Base-by-base conservation (phyloP, 1,140 invertebrate genomes). In the Drosophila parabipectinata region DNA sequence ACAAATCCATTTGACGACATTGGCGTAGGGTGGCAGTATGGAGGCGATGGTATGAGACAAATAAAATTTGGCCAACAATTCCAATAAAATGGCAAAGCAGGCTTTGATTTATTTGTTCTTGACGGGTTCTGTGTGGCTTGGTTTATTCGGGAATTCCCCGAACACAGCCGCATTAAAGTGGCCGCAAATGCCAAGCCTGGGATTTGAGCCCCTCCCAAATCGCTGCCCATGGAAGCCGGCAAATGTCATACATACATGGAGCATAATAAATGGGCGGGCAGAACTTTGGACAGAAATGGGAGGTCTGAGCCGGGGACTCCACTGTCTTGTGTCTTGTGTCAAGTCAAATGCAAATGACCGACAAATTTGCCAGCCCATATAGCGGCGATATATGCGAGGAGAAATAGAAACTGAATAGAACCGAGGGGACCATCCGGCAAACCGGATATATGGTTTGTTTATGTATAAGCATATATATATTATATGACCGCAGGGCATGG, bases 1-100 rank as follows among this genome's bases (percentile, higher is more conserved):
- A 87, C 83, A 89, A 89, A 87, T 83, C 63, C 84, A 88, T 87
- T 83, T 83, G 84, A 88, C 88, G 75, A 76, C 76, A 79, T 72
- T 83, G 78, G 75, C 52, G 73, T 57, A 58, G 67, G 66, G 67
- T 34, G 32, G 32, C 8, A 3, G 32, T 2, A 3, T 3, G 2
- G 8, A 1, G 32, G 34, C 5, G 26, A 28, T 28, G 26, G 26
- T 6, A 37, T 37, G 34, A 12, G 34, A 10, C 9, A 83, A 71
- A 71, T 71, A 50, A 69, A 79, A 87, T 83, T 87, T 72, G 60
- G 61, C 84, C 60, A 83, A 89, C 83, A 88, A 87, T 87, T 83
- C 83, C 83, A 87, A 87, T 87, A 88, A 87, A 87, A 88, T 68
- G 58, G 71, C 71, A 59, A 82, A 79, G 74, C 52, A 69, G 73